A percentile compares a stretch with the other conserved stretches of the same genome.
Evolutionary conservation across 1,140 invertebrate genomes (phyloP).

Genomic region (Drosophila lini): DNA sequence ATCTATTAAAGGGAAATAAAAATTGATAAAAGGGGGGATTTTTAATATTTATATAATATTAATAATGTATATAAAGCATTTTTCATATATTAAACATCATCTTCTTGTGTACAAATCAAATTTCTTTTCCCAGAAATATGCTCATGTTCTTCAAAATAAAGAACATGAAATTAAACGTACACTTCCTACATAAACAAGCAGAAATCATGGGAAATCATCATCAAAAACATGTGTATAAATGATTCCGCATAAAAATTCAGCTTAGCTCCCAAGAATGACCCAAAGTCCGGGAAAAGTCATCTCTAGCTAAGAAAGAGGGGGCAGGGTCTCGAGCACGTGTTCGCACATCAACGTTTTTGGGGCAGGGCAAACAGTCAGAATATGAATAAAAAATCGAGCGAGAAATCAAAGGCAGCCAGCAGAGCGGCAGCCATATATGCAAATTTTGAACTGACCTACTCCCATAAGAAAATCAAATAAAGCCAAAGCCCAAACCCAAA

Average conservation of each 20-base stretch:
- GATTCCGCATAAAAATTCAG: slow-evolving; percentile 17
- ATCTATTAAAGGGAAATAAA: background rate
- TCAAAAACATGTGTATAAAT: slow-evolving; percentile 14
- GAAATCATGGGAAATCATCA: slow-evolving; percentile 1
- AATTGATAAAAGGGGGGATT: background rate
- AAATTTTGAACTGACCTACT: slow-evolving; percentile 83
- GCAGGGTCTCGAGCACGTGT: slow-evolving; percentile 24
- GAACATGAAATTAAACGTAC: background rate
- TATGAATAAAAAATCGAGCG: slow-evolving; percentile 78
- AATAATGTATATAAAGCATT: no score
- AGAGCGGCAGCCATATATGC: slow-evolving; percentile 59
- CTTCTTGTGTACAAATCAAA: background rate
- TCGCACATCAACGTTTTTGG: slow-evolving; percentile 38
- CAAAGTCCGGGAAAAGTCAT: slow-evolving; percentile 41
- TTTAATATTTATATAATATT: background rate
- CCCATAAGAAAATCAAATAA: slow-evolving; percentile 77
- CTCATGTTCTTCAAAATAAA: background rate
- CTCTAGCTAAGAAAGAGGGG: background rate
- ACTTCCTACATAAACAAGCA: background rate
- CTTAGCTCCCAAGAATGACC: slow-evolving; percentile 48
- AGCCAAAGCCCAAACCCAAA: slow-evolving; percentile 46
- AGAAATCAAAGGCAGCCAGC: slow-evolving; percentile 76
- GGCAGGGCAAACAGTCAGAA: slow-evolving; percentile 59
- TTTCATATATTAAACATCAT: background rate
- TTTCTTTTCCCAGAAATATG: background rate